Evolutionary conservation across 2,113 vertebrate species (phyloP).

Genomic region (Strigops habroptila): DNA sequence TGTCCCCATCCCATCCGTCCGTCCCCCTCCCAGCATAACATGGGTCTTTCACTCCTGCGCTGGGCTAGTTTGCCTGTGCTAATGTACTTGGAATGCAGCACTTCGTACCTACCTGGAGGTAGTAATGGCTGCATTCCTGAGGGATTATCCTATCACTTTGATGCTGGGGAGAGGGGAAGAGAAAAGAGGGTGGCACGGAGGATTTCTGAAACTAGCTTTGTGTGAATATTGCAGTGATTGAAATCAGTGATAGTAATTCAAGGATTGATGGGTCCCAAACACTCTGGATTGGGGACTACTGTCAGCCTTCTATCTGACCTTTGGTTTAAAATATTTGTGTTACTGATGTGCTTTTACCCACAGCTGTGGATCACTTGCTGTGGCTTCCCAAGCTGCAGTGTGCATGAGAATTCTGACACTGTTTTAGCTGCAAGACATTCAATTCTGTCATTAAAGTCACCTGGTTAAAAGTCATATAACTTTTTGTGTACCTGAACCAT

Average conservation of each 20-base stretch:
- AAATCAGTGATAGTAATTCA: not conserved
- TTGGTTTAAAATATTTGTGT: not conserved
- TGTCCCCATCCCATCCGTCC: no score
- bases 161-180: not conserved
- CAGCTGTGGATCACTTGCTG: not conserved
- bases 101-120: not conserved
- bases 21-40: no score
- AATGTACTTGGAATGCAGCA: not conserved
- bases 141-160: not conserved
- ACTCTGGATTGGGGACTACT: not conserved
- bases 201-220: not conserved
- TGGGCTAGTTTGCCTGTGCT: not conserved
- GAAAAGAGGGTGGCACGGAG: not conserved
- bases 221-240: not conserved
- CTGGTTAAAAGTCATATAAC: not conserved
- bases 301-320: not conserved
- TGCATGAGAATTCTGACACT: not conserved
- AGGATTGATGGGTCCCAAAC: not conserved
- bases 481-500: not conserved
- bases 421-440: not conserved
- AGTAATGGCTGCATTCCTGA: not conserved
- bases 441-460: not conserved
- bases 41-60: not conserved
- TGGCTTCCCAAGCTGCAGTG: not conserved
- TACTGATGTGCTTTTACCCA: not conserved